phyloP scores from a whole-genome alignment of 2,113 vertebrate genomes.

The Aramus guarauna region DNA sequence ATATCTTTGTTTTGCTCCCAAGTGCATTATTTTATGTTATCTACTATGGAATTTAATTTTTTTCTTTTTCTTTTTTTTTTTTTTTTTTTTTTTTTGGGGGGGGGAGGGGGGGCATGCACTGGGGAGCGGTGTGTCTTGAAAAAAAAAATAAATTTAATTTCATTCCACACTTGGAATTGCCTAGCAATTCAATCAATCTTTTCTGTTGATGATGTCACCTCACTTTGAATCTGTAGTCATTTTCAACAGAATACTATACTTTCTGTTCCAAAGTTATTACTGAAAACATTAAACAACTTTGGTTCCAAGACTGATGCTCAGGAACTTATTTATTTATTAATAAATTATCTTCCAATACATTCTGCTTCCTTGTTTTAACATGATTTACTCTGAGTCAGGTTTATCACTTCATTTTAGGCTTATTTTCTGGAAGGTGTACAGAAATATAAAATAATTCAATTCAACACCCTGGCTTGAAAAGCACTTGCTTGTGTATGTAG shows the following conservation, averaged over 20 bases:
- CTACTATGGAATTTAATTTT: background rate
- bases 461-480: background rate
- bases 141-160: too few relatives aligned
- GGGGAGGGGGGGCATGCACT: fast-evolving
- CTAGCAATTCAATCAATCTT: background rate
- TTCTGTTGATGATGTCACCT: background rate
- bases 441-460: conserved; percentile 27
- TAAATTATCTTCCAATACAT: conserved; percentile 32
- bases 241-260: background rate
- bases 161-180: background rate
- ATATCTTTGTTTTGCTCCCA: background rate
- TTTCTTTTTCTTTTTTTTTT: background rate
- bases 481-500: background rate
- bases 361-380: background rate
- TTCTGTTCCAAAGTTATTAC: conserved; percentile 24
- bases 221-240: background rate
- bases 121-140: too few relatives aligned
- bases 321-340: conserved; percentile 55
- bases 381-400: conserved; percentile 36
- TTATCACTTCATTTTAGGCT: conserved; percentile 34
- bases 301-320: conserved; percentile 28
- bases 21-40: background rate
- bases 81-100: too few relatives aligned
- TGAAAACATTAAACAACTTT: conserved; percentile 41
- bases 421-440: conserved; percentile 41